Evolutionary conservation across 2,888 invertebrate genomes (phyloP).

Genomic region (Stenodema calcarata): DNA sequence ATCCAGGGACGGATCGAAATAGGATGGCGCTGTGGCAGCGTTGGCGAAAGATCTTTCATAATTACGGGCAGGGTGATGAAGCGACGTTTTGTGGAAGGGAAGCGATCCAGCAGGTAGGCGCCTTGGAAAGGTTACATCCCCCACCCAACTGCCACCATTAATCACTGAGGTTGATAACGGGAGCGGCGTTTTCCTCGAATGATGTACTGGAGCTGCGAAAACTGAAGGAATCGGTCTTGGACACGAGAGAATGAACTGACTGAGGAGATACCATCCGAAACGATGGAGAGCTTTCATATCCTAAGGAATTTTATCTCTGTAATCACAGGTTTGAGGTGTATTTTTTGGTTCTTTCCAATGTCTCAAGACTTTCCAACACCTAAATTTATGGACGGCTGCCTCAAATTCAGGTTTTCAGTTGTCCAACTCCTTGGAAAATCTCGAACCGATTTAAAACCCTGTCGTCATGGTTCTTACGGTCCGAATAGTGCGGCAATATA

Average conservation of each 20-base stretch:
- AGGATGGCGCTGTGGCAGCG: background rate
- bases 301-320: too few relatives aligned
- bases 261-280: background rate
- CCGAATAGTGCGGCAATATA: too few relatives aligned
- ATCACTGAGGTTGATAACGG: background rate
- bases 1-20: background rate
- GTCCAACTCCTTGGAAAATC: too few relatives aligned
- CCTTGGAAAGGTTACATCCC: background rate
- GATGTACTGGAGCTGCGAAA: background rate
- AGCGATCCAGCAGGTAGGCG: background rate
- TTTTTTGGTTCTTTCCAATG: too few relatives aligned
- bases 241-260: background rate
- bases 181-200: background rate
- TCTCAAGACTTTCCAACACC: too few relatives aligned
- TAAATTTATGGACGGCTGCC: too few relatives aligned
- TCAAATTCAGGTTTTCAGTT: too few relatives aligned
- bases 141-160: background rate
- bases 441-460: too few relatives aligned
- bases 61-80: conserved; percentile 12
- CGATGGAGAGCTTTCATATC: too few relatives aligned
- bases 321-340: too few relatives aligned
- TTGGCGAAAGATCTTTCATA: conserved; percentile 16
- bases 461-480: too few relatives aligned
- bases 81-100: background rate
- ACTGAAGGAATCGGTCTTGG: background rate